Conservation (phyloP, 2,797 vertebrate genomes). For the Spizella passerina region DNA sequence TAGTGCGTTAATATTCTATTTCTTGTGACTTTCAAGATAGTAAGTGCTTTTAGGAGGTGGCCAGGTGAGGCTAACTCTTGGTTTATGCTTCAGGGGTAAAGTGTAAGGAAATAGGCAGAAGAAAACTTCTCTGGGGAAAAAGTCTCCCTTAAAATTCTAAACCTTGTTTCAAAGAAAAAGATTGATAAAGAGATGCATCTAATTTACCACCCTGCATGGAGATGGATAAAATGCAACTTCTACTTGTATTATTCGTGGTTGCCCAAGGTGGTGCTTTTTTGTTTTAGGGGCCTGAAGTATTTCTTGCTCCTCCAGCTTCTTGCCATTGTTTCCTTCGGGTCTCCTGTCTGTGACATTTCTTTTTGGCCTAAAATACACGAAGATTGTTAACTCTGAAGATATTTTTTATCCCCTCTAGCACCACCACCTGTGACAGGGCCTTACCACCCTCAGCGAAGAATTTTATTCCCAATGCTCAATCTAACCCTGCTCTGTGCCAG, state of each 20-base stretch:
- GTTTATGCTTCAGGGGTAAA: neutral
- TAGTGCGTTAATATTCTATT: neutral
- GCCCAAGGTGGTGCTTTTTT: neutral
- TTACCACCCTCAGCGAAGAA: neutral
- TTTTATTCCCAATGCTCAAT: neutral
- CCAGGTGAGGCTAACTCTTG: neutral
- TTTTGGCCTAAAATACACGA: neutral
- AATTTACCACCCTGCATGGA: neutral
- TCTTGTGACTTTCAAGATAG: neutral
- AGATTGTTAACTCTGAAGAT: neutral
- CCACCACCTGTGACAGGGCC: neutral
- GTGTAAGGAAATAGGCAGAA: neutral
- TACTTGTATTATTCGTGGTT: neutral
- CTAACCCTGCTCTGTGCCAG: neutral
- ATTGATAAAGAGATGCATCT: neutral
- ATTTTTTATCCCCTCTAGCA: neutral
- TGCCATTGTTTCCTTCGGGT: neutral
- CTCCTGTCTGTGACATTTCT: neutral
- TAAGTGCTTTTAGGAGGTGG: neutral
- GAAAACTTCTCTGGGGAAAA: neutral
- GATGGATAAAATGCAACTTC: neutral
- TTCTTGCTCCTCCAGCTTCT: neutral
- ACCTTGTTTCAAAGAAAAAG: neutral
- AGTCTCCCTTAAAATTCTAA: neutral
- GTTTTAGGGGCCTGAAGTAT: neutral